phyloP scores from a whole-genome alignment of 2,797 vertebrate species.

The Salmo trutta region DNA sequence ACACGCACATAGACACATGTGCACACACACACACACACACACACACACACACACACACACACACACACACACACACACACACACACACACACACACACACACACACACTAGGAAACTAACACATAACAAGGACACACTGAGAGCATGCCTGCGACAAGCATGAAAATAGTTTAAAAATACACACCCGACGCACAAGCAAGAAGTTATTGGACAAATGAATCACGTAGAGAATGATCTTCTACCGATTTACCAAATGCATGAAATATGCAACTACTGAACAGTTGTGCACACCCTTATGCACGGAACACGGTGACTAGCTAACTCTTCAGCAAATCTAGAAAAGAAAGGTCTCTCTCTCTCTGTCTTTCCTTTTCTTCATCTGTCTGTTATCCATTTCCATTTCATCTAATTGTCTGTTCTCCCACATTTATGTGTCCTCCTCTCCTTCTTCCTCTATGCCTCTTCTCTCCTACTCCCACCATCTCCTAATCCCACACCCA shows the following conservation, averaged over 20 bases:
- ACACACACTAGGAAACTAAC: background rate
- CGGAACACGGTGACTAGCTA: background rate
- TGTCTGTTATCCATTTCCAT: slow-evolving; percentile 6
- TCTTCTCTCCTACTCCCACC: background rate
- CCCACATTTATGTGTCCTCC: slow-evolving; percentile 15
- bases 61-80: background rate
- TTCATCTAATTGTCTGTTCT: slow-evolving; percentile 9
- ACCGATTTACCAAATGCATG: background rate
- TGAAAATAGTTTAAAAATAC: background rate
- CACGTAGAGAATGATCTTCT: background rate
- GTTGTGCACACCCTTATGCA: background rate
- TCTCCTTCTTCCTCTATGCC: background rate
- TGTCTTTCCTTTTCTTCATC: background rate
- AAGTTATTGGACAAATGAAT: background rate
- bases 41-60: background rate
- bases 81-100: background rate
- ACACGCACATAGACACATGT: background rate
- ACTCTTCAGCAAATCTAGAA: background rate
- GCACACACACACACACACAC: background rate
- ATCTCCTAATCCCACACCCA: slow-evolving; percentile 7
- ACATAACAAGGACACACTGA: background rate
- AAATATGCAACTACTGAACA: background rate
- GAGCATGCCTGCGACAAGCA: background rate
- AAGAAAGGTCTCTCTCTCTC: slow-evolving; percentile 16
- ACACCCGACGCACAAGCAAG: background rate